Conservation (phyloP, 2,888 invertebrate species). For the Lissonota sp. region DNA sequence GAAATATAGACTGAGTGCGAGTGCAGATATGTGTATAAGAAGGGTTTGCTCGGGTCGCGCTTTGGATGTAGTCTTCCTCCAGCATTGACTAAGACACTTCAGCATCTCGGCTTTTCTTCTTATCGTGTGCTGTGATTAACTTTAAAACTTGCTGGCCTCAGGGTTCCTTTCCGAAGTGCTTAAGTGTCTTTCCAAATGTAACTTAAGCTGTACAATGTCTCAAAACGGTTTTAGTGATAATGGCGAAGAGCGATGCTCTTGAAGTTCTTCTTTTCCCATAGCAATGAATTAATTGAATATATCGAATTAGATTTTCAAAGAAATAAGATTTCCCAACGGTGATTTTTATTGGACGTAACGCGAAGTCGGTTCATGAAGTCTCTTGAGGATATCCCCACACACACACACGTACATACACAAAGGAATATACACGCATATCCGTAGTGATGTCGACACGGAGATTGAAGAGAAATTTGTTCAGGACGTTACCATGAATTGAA, state of each 20-base stretch:
- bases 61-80: neutral
- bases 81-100: conserved; percentile 10
- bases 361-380: conserved; percentile 34
- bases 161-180: neutral
- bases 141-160: conserved; percentile 49
- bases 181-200: no score
- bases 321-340: conserved; percentile 81
- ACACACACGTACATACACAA: neutral
- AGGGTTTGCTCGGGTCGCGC: conserved; percentile 29
- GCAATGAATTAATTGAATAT: conserved; percentile 76
- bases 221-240: conserved; percentile 16
- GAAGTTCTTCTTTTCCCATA: conserved; percentile 57
- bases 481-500: conserved; percentile 4
- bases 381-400: neutral
- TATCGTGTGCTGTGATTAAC: conserved; percentile 58
- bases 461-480: conserved; percentile 27
- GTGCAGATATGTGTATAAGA: conserved; percentile 8
- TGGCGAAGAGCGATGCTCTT: conserved; percentile 14
- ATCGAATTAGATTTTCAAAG: conserved; percentile 76
- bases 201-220: neutral
- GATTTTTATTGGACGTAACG: conserved; percentile 35
- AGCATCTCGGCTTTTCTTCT: conserved; percentile 19
- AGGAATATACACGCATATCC: neutral
- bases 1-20: neutral
- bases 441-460: neutral